Percentiles rank a stretch among this genome's conserved stretches.
Evolutionary conservation across 2,113 vertebrate species (phyloP).

Genomic region (Syrrhaptes paradoxus): DNA sequence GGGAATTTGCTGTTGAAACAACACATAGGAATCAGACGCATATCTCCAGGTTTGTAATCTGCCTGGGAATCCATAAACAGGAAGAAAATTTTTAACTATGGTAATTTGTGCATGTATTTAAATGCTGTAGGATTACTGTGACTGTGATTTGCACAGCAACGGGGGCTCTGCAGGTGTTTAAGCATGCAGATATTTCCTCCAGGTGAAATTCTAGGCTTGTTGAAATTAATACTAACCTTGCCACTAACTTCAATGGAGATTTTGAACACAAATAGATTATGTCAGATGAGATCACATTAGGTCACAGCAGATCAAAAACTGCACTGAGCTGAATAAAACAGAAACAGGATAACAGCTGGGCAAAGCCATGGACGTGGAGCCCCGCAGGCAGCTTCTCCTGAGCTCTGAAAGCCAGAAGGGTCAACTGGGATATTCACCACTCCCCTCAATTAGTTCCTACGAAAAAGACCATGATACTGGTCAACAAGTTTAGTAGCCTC

Average conservation of each 20-base stretch:
- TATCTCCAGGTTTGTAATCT: not conserved
- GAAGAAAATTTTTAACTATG: not conserved
- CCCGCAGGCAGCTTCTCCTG: rapidly evolving
- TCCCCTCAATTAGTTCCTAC: not conserved
- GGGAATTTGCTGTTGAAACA: not conserved
- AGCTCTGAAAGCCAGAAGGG: not conserved
- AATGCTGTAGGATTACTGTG: not conserved
- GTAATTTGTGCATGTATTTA: not conserved
- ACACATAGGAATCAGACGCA: rapidly evolving
- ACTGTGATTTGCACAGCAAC: not conserved
- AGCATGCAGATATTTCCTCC: rapidly evolving
- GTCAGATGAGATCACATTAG: not conserved
- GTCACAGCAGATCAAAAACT: not conserved
- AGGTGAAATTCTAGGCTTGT: not conserved
- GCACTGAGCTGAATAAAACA: not conserved
- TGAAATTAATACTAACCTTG: not conserved
- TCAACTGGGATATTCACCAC: not conserved
- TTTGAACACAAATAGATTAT: not conserved
- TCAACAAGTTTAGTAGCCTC: not conserved
- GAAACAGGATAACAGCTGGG: not conserved
- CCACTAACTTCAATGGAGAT: not conserved
- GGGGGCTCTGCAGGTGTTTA: not conserved
- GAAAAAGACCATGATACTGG: not conserved
- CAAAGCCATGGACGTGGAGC: not conserved
- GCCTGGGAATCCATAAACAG: not conserved